Evolutionary conservation across 64 coral and sea anemone genomes (phyloP), one percentile per base, ranked within the genome.

Genomic region (Pocillopora verrucosa): DNA sequence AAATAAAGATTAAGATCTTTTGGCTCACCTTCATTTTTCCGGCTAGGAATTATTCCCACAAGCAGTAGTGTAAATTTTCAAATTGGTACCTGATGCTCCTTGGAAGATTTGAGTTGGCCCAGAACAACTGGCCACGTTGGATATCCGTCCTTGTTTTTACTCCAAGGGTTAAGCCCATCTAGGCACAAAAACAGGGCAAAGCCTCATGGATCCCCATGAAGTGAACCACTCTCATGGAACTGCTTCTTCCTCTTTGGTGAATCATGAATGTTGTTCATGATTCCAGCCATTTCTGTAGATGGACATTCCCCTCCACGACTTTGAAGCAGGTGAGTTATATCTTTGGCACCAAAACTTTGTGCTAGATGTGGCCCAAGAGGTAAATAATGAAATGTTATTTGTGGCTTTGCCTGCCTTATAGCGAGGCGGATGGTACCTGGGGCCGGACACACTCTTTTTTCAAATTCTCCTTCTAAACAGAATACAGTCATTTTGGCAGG

Each of bases 81-180:
- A 89, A 80, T 2, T 65, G 13, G 22, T 74, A 74, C 24, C 79
- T 72, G 3, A 75, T 34, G 1, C 75, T 58, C 35, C 89, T 24
- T 73, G 78, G 78, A 14, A 90, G 51, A 34, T 90, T 90, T n/a
- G 9, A 90, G 58, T 15, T 90, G 78, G 9, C 34, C 65, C 2
- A 90, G 15, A 2, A 90, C 68, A 58, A 90, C 83, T 59, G 82
- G 60, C 74, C 83, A 79, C 82, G 81, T 92, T 56, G 84, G 88
- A 36, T 92, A 92, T 0, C 22, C 82, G 6, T 72, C 38, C 34
- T 92, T 92, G 58, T 88, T 92, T 60, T 88, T 92, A 16, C 76
- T 92, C 91, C 91, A 92, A n/a, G 91, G 84, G 36, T 92, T 92
- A 2, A 92, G 83, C 12, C 91, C 91, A 88, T 92, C 91, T 13